Conservation (phyloP, 2,888 invertebrate genomes). For the Polymixis lichenea region DNA sequence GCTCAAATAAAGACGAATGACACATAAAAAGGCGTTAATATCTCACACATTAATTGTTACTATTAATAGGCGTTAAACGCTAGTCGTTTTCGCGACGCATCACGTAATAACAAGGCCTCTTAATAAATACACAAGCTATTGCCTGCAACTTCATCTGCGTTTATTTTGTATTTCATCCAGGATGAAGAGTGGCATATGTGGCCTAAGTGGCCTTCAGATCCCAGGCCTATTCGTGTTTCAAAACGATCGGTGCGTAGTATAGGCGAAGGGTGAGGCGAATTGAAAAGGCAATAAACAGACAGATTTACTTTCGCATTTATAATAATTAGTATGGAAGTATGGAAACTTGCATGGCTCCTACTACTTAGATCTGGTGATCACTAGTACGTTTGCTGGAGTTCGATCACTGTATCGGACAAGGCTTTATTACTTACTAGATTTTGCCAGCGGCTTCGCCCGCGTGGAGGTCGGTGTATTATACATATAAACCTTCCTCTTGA, state of each 20-base stretch:
- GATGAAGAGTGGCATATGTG: not conserved
- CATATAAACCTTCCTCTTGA: too few species aligned
- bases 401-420: not conserved
- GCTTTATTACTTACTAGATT: too few species aligned
- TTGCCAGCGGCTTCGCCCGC: too few species aligned
- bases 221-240: too few species aligned
- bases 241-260: not conserved
- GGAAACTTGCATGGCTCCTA: not conserved
- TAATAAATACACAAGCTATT: not conserved
- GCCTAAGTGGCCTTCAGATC: not conserved
- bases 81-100: constrained; percentile 13
- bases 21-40: constrained; percentile 39
- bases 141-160: not conserved
- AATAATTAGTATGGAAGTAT: not conserved
- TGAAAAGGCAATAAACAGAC: not conserved
- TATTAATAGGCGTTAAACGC: constrained; percentile 27
- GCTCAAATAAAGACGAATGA: constrained; percentile 30
- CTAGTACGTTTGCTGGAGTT: not conserved
- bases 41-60: constrained; percentile 27
- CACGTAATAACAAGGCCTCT: not conserved
- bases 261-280: not conserved
- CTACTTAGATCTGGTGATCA: not conserved
- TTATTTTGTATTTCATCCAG: not conserved
- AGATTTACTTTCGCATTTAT: not conserved
- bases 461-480: too few species aligned